These are phyloP conservation scores for Malurus cyaneus DNA, from an alignment of 2,113 vertebrate species.

Conservation along the genomic window DNA sequence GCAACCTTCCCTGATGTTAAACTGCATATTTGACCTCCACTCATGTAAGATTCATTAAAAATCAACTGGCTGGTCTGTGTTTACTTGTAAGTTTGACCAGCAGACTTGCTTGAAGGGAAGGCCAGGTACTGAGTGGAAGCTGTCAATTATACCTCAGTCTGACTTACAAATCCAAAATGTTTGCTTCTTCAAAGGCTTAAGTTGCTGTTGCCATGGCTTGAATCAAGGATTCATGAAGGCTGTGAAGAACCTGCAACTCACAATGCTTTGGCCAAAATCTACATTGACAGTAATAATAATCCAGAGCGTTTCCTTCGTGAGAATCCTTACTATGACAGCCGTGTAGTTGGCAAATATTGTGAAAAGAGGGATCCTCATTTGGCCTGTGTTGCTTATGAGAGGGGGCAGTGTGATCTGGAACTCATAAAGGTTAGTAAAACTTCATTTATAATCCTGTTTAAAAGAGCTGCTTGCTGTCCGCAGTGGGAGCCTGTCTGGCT, in stretches of 20 bases:
- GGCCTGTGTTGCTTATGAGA: constrained; percentile 89
- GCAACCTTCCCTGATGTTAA: not conserved
- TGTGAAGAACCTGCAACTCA: constrained; percentile 91
- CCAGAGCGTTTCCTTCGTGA: constrained; percentile 89
- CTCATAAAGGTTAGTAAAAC: constrained; percentile 85
- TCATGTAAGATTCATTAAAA: not conserved
- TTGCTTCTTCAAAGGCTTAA: constrained; percentile 80
- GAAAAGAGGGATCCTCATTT: constrained; percentile 92
- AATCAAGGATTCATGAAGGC: constrained; percentile 88
- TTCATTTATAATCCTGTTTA: not conserved
- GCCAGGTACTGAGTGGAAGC: not conserved
- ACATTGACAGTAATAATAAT: constrained; percentile 91
- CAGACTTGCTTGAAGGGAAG: not conserved
- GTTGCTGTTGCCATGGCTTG: constrained; percentile 87
- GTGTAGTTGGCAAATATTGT: constrained; percentile 86
- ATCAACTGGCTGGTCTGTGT: not conserved
- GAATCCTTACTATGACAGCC: constrained; percentile 88
- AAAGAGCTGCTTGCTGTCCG: not conserved
- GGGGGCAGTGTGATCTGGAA: constrained; percentile 89
- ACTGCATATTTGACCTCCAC: not conserved
- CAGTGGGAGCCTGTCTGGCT: not conserved
- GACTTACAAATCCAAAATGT: not conserved
- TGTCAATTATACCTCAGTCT: not conserved
- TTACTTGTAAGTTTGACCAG: not conserved
- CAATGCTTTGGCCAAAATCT: constrained; percentile 92